A percentile compares a stretch with the other conserved stretches of the same genome.
Conservation (phyloP, 2,797 vertebrate species). For the Streptopelia turtur region DNA sequence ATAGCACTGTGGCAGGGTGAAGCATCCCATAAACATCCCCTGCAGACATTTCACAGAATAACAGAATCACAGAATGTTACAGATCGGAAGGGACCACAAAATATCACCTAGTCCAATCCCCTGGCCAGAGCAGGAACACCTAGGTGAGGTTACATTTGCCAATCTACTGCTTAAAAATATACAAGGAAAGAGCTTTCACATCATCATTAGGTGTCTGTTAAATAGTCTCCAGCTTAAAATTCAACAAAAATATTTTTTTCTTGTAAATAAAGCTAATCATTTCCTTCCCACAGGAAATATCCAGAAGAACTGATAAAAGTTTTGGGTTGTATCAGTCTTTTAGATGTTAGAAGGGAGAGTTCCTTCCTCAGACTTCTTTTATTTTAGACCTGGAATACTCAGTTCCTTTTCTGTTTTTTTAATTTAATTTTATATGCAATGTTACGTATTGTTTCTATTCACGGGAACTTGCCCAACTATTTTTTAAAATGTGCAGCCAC, state of each 20-base stretch:
- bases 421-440: not conserved
- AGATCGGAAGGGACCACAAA: too few relatives aligned
- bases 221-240: not conserved
- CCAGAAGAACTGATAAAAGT: not conserved
- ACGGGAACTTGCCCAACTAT: not conserved
- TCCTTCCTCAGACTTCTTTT: not conserved
- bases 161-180: not conserved
- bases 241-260: not conserved
- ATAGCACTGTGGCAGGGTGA: not conserved
- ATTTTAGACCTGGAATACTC: not conserved
- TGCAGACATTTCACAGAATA: accelerated
- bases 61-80: too few relatives aligned
- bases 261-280: not conserved
- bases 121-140: too few relatives aligned
- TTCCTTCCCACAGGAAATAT: not conserved
- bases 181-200: not conserved
- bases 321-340: not conserved
- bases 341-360: not conserved
- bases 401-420: not conserved
- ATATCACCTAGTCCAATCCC: too few relatives aligned
- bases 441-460: not conserved
- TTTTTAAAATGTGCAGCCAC: not conserved
- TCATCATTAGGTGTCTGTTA: not conserved
- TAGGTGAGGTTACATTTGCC: not conserved
- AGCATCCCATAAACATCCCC: not conserved